Base-by-base conservation (phyloP, 2,113 vertebrate species). In the Pachycephala philippinensis region DNA sequence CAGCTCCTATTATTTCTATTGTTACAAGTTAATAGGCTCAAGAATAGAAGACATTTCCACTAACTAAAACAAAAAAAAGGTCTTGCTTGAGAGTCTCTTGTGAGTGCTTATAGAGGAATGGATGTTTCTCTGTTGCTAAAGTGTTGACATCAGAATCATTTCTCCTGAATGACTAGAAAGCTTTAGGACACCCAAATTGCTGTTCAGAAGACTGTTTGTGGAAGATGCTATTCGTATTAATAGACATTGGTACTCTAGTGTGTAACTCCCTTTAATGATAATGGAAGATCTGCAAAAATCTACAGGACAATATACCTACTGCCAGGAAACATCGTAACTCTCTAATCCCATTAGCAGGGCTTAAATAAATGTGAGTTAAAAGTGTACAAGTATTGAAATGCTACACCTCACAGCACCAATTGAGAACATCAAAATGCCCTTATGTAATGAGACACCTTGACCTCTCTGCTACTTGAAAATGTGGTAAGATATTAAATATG, bases 161-260 rank as follows among this genome's bases (percentile, higher is more conserved):
- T 90, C 57, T 86, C 66, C 86, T 89, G 65, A 91, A 87, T 57
- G 47, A 91, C 87, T 92, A 35, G 57, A 96, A 92, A 88, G 60
- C 13, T 87, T 97, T 86, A 96, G 92, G 84, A 94, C 70, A 87
- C 44, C n/a, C 69, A 89, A 90, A 90, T 3, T 84, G 54, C 81
- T 84, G 60, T 91, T 96, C 83, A 95, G 89, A 87, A 93, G 56
- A 84, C 64, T 66, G 66, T 89, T 80, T 96, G 65, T 83, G 33
- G 82, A 93, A 89, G 83, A 60, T 5, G 11, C 45, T 95, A 47
- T 87, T 95, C 0, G 0, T 95, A 92, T 90, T 89, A 83, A 95
- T 75, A 95, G 66, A 75, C 79, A 79, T 68, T 42, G 82, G 8
- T 72, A 68, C 68, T 90, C 94, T 65, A 50, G 45, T 88, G 42